A percentile compares a stretch with the other conserved stretches of the same genome.
Evolutionary conservation across 2,797 vertebrate species (phyloP).

Genomic region (Falco concolor): DNA sequence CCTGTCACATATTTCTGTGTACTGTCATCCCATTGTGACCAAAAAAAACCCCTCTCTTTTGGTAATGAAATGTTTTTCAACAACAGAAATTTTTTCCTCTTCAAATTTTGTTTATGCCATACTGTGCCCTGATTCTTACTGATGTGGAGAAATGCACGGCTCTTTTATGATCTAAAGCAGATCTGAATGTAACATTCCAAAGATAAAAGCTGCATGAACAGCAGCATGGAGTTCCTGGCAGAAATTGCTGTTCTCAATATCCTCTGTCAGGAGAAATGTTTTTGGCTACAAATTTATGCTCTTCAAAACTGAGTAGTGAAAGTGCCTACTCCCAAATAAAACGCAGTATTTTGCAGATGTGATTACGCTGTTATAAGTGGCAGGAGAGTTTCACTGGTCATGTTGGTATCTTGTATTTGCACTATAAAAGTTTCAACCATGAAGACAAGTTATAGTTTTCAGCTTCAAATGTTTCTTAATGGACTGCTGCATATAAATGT

Average conservation of each 20-base stretch:
- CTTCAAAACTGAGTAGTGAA: not conserved
- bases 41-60: not conserved
- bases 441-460: not conserved
- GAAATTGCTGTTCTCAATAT: conserved; percentile 27
- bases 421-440: not conserved
- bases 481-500: not conserved
- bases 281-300: not conserved
- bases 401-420: not conserved
- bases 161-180: conserved; percentile 32
- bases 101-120: not conserved
- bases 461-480: not conserved
- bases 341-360: not conserved
- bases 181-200: conserved; percentile 16
- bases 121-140: not conserved
- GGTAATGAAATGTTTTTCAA: not conserved
- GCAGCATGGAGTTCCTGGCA: not conserved
- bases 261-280: conserved; percentile 4
- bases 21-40: not conserved
- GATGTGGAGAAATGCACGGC: not conserved
- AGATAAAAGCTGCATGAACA: conserved; percentile 16
- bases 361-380: not conserved
- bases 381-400: not conserved
- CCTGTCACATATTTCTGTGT: not conserved
- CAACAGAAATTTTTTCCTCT: not conserved
- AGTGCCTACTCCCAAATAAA: not conserved